Evolutionary conservation across 2,797 vertebrate genomes (phyloP), one percentile per base, ranked within the genome.

Genomic region (Leptodactylus fallax): DNA sequence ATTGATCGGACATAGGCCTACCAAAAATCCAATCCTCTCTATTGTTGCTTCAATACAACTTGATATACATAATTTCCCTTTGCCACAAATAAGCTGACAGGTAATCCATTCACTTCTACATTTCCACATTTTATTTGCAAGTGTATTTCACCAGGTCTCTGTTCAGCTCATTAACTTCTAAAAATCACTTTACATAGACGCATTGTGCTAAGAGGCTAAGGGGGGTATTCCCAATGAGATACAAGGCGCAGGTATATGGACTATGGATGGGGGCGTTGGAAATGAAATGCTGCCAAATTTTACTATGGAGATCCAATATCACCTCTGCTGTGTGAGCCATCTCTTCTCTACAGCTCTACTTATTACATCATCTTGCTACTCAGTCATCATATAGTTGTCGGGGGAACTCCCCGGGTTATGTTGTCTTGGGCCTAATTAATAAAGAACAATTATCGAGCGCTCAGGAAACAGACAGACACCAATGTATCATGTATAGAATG

Each of bases 101-200:
- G 16, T 81, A 88, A 85, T 88, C 83, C 61, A 88, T 88, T 85
- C 51, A 55, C 83, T 21, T 85, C 78, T 63, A 58, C 67, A 36
- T 87, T 83, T 69, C 49, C 60, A 45, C 58, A 87, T 83, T 83
- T 78, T 78, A 87, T 82, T 82, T 87, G 23, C 83, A 81, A 81
- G 65, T 76, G 16, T 71, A 80, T 72, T 14, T 72, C 19, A 81
- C 23, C 7, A 10, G 67, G 65, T 65, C 25, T 88, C 58, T 56
- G 6, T 27, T 80, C 67, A 55, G 83, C 83, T 81, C 87, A 88
- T 88, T 88, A 88, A 78, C 78, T 81, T 56, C 65, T 76, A 88
- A 81, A 63, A 65, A 79, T 81, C 78, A 63, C 55, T 65, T 85
- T 85, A 76, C 21, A 49, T 10, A 47, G 69, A 74, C 19, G 45